Base-by-base conservation (phyloP, 2,888 invertebrate species). In the Meloe dianella region DNA sequence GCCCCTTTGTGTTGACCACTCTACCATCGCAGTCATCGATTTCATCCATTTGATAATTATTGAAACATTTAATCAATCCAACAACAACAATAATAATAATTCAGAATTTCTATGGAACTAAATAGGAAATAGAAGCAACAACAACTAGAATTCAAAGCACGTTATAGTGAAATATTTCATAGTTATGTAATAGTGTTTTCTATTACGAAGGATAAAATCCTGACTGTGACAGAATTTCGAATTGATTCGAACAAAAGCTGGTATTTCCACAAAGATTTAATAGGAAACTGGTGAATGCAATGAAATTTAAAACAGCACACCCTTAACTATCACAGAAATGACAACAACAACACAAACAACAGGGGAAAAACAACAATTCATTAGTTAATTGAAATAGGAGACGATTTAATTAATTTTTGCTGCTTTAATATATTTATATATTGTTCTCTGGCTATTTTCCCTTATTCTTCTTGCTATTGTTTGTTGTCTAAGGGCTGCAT, bases 141-240 rank as follows among this genome's bases (percentile, higher is more conserved):
- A 47, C 20, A 47, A 47, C 20, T 47, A 51, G 69, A 71, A 78
- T 77, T 78, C 79, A 67, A 70, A 66, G 76, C 79, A 79, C 78
- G 79, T 69, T 74, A 72, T 71, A 71, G 66, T 66, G 75, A 75
- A 78, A 79, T 78, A 78, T 79, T 78, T 77, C 79, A 78, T 78
- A 77, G 76, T 71, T 73, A 71, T 47, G 47, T 47, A 47, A 47
- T 47, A 47, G 47, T 47, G 77, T 74, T 77, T 76, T 76, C 71
- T 71, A 73, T 69, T 47, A 47, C 17, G 9, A 20, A 10, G 47
- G 47, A 47, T 47, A 47, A 72, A 74, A 75, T 75, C 75, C 76
- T 68, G 70, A 56, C 51, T 66, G 62, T 70, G 70, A 68, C 70
- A 68, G 66, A 57, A 63, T 63, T 64, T 17, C 20, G 47, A 47